Evolutionary conservation across 2,113 vertebrate genomes (phyloP), one percentile per base, ranked within the genome.

Genomic region (Erythrocercus mccallii): DNA sequence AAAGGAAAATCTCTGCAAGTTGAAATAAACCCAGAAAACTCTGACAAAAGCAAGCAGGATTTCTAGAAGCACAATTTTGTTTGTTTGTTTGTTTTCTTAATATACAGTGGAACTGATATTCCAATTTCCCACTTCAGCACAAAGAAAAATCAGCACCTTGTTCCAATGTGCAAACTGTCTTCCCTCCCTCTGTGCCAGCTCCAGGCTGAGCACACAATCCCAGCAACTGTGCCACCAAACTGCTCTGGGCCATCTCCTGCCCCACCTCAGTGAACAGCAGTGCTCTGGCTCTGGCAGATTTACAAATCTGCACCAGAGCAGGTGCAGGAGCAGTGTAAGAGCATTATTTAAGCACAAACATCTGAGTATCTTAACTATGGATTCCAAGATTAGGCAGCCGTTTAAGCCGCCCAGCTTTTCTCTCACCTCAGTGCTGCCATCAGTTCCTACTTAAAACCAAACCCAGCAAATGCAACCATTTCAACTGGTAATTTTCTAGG

Each of bases 391-490:
- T 24, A 88, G 87, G 58, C 40, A 56, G 86, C 73, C 35, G 1
- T 87, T 90, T 91, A 90, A 95, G 88, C 61, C 0, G 7, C 77
- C 76, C 81, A n/a, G 89, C 73, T 86, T 88, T 84, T 44, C 4
- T 9, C 74, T 90, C 97, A 97, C 94, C 94, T 95, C 90, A 77
- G 58, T 5, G 72, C 72, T 76, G 61, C 1, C 22, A 66, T 27
- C 58, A 37, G 18, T 5, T 66, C 89, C 70, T 45, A 3, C 45
- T 61, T 17, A n/a, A 27, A 74, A 60, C 42, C 48, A 62, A 70
- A 87, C 70, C 13, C 5, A 92, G 30, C 31, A 58, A 72, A 66
- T 2, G 7, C 31, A 72, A 66, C 30, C 15, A 40, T 53, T 95
- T 44, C 56, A 33, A 24, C 15, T 50, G 48, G 4, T 28, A 1